Percentiles rank a stretch among this genome's conserved stretches.
phyloP scores from a whole-genome alignment of 1,140 invertebrate species.

The Hypsibius dujardini region DNA sequence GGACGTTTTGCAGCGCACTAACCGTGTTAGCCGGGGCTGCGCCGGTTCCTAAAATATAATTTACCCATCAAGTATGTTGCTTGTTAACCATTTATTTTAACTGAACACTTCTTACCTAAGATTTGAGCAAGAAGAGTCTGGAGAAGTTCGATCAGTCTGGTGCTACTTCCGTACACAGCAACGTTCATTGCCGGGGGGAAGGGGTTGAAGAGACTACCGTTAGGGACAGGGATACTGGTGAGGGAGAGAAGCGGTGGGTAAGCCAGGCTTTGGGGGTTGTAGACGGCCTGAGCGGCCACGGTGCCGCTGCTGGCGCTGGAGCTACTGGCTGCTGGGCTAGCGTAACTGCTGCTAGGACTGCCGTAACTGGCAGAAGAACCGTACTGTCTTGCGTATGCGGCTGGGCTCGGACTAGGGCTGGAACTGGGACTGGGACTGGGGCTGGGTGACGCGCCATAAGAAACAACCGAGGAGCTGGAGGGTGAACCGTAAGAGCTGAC shows the following conservation, averaged over 20 bases:
- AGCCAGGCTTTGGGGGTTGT: background rate
- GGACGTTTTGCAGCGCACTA: background rate
- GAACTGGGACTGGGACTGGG: background rate
- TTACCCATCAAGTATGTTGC: background rate
- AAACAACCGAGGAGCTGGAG: background rate
- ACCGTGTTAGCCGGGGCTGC: background rate
- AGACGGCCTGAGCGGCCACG: background rate
- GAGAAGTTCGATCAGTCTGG: background rate
- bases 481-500: background rate
- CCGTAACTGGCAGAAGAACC: background rate
- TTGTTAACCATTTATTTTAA: too few species aligned
- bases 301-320: conserved; percentile 2
- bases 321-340: background rate
- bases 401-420: background rate
- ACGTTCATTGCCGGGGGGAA: conserved; percentile 12
- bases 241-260: background rate
- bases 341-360: conserved; percentile 4
- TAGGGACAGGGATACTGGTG: conserved; percentile 12
- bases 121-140: background rate
- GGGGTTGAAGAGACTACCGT: background rate
- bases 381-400: background rate
- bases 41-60: background rate
- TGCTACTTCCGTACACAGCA: background rate
- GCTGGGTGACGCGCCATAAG: too few species aligned
- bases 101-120: background rate